Evolutionary conservation across 35 echinoderm and acorn worm genomes (phyloP).

Genomic region (Apostichopus parvimensis): DNA sequence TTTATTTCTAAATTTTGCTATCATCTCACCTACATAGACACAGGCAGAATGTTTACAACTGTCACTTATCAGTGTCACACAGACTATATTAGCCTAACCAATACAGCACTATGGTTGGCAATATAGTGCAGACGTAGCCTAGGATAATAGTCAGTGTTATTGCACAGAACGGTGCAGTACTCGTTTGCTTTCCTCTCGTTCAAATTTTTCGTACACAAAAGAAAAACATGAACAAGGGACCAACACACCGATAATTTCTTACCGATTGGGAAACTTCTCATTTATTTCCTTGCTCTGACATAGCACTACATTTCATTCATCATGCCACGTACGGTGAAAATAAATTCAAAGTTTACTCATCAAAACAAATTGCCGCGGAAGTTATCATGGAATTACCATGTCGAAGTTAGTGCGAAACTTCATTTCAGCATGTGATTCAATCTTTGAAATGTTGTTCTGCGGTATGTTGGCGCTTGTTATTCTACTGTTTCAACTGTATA

Average conservation of each 20-base stretch:
- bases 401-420: background rate
- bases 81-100: too few relatives aligned
- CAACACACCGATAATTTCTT: background rate
- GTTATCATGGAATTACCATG: constrained; percentile 8
- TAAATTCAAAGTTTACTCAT: constrained; percentile 8
- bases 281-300: background rate
- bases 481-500: too few relatives aligned
- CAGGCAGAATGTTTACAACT: too few relatives aligned
- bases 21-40: too few relatives aligned
- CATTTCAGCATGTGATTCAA: background rate
- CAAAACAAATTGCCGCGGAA: constrained; percentile 20
- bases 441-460: background rate
- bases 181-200: too few relatives aligned
- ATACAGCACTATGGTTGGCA: too few relatives aligned
- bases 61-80: too few relatives aligned
- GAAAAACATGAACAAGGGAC: background rate
- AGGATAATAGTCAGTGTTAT: too few relatives aligned
- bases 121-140: too few relatives aligned
- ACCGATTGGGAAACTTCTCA: background rate
- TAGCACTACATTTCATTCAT: background rate
- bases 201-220: too few relatives aligned
- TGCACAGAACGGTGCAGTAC: too few relatives aligned
- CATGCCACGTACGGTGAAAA: background rate
- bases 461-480: background rate
- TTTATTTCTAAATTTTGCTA: too few relatives aligned